Base-by-base conservation (phyloP, 2,888 invertebrate species). In the Atrina japonica region DNA sequence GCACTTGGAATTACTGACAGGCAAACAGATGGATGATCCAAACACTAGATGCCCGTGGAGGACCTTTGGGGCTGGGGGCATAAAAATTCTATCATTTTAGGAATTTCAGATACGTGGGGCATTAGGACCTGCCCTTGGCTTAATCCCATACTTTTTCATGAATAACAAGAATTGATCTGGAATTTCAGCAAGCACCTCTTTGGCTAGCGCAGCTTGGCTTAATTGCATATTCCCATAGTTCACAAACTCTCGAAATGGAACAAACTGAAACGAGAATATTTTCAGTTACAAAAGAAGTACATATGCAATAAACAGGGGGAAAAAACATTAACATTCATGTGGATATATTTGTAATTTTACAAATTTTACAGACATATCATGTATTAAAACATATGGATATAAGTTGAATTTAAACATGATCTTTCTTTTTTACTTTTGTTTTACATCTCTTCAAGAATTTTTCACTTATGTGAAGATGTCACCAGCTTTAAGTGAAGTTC, bases 111-210 rank as follows among this genome's bases (percentile, higher is more conserved):
- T 35, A 11, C 6, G 65, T 9, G 70, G 70, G 3, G 70, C 67
- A 11, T 41, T 45, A n/a, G 67, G 41, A 7, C 53, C 47, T 45
- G 67, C 65, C 49, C 61, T 60, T 27, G 89, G 89, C 50, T 75
- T 70, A 47, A 89, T 80, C 23, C 81, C 79, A 11, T 81, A 70
- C 25, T 78, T 80, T 78, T 91, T 91, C 92, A 93, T 92, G 82
- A 90, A 92, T 0, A 89, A 88, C 40, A 91, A 88, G 49, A 93
- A 87, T 82, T 93, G 93, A 23, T 90, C 88, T 3, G 89, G 89
- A 35, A 89, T 81, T 70, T 89, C 87, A 29, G 86, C 88, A 78
- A 90, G 85, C 30, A 93, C 93, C 81, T 93, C 93, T 81, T 92
- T 92, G 29, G 93, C 93, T 70, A 93, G 86, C 40, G 88, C 87